phyloP scores from a whole-genome alignment of 2,888 invertebrate species.

The Xylophagus ater region DNA sequence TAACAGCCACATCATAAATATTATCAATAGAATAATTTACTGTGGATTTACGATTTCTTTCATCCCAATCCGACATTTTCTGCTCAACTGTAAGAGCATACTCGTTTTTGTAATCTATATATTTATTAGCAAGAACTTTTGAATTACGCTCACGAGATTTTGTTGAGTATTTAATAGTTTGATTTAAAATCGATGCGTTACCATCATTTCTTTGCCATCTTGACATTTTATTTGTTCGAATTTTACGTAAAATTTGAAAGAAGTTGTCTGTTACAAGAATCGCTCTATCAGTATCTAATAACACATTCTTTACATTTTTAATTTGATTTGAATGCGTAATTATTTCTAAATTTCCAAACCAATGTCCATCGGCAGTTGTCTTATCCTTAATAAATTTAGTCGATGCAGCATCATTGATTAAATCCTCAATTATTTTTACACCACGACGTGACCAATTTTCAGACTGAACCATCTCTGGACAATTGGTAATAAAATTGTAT shows the following conservation, averaged over 20 bases:
- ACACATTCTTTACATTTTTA: constrained; percentile 7
- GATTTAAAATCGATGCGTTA: background rate
- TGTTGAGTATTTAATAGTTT: background rate
- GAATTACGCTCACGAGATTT: background rate
- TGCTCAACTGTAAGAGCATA: constrained; percentile 6
- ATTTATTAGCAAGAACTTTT: background rate
- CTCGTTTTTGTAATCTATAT: background rate
- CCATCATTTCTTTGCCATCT: constrained; percentile 13
- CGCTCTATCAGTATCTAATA: constrained; percentile 13
- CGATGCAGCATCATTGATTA: constrained; percentile 10
- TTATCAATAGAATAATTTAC: background rate
- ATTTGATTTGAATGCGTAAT: constrained; percentile 11
- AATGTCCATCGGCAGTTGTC: constrained; percentile 5
- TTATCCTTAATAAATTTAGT: constrained; percentile 7
- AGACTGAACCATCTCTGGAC: background rate
- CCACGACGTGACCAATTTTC: constrained; percentile 14
- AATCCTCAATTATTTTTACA: constrained; percentile 11
- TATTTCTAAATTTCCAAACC: constrained; percentile 14
- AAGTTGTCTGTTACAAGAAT: constrained; percentile 5
- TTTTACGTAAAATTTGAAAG: constrained; percentile 5
- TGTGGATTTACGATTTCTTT: background rate
- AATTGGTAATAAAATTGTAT: constrained; percentile 9
- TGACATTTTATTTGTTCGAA: constrained; percentile 11
- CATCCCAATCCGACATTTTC: constrained; percentile 15
- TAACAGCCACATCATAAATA: constrained; percentile 11